Conservation (phyloP, 2,888 invertebrate genomes). For the Automeris io region DNA sequence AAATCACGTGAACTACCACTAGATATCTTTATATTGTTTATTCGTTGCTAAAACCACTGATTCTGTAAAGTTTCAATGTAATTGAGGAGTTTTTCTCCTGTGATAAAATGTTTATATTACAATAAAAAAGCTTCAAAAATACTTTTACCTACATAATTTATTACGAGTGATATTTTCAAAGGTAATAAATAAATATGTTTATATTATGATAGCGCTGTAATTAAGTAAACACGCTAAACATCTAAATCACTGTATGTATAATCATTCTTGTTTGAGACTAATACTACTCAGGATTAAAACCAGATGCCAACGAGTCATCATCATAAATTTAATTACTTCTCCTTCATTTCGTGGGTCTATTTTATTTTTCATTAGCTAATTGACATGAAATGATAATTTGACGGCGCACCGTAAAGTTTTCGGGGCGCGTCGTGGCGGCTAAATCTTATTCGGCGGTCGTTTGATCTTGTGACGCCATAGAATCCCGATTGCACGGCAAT, state of each 20-base stretch:
- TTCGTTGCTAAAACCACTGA: neutral
- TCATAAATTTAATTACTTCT: slow-evolving; percentile 65
- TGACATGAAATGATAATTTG: slow-evolving; percentile 70
- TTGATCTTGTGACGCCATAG: slow-evolving; percentile 54
- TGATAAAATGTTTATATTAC: neutral
- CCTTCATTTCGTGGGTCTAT: slow-evolving; percentile 52
- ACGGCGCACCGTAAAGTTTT: slow-evolving; percentile 60
- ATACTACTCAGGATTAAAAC: slow-evolving; percentile 31
- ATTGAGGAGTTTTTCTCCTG: neutral
- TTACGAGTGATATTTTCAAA: too few relatives aligned
- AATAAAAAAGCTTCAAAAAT: neutral
- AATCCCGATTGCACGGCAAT: slow-evolving; percentile 47
- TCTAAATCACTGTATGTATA: too few relatives aligned
- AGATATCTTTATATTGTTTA: slow-evolving; percentile 3
- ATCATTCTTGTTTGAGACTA: neutral
- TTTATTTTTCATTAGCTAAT: slow-evolving; percentile 77
- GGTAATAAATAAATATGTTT: too few relatives aligned
- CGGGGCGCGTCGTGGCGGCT: slow-evolving; percentile 34
- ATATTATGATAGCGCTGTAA: too few relatives aligned
- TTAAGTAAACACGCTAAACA: too few relatives aligned
- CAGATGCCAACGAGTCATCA: slow-evolving; percentile 62
- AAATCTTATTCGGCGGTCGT: slow-evolving; percentile 49
- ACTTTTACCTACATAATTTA: too few relatives aligned
- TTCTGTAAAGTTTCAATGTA: neutral
- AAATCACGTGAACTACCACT: slow-evolving; percentile 11